A percentile compares a stretch with the other conserved stretches of the same genome.
phyloP scores from a whole-genome alignment of 1,140 invertebrate genomes.

The Trypoxylus dichotomus region DNA sequence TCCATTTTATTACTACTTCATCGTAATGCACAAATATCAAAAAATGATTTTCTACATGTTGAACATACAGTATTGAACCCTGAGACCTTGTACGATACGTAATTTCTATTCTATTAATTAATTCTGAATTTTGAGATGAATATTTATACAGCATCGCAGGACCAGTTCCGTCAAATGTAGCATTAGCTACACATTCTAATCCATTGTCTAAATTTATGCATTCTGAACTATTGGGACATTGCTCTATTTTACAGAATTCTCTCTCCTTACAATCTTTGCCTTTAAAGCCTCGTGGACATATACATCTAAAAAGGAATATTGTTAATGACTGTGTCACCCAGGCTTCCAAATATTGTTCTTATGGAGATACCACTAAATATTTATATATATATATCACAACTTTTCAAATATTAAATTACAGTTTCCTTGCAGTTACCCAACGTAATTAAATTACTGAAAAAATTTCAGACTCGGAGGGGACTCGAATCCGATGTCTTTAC shows the following conservation, averaged over 20 bases:
- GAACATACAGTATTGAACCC: constrained; percentile 68
- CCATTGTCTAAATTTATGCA: constrained; percentile 89
- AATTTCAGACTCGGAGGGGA: too few relatives aligned
- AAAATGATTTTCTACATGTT: constrained; percentile 65
- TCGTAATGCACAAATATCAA: constrained; percentile 71
- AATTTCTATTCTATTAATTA: constrained; percentile 58
- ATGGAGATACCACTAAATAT: too few relatives aligned
- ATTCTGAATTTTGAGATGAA: background rate
- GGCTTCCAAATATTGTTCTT: too few relatives aligned
- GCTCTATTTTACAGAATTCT: constrained; percentile 86
- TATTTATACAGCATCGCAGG: constrained; percentile 61
- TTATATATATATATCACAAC: too few relatives aligned
- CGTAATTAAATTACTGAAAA: too few relatives aligned
- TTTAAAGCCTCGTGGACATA: constrained; percentile 85
- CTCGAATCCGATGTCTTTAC: too few relatives aligned
- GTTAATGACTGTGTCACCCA: too few relatives aligned
- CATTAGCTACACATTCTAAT: constrained; percentile 90
- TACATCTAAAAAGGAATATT: constrained; percentile 59
- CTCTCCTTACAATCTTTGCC: constrained; percentile 90
- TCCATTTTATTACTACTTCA: constrained; percentile 69
- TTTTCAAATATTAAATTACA: too few relatives aligned
- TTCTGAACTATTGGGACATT: constrained; percentile 77
- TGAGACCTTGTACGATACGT: constrained; percentile 71
- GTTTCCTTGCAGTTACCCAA: too few relatives aligned
- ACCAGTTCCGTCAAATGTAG: constrained; percentile 76